Evolutionary conservation across 2,797 vertebrate genomes (phyloP).

Genomic region (Ceryle rudis): DNA sequence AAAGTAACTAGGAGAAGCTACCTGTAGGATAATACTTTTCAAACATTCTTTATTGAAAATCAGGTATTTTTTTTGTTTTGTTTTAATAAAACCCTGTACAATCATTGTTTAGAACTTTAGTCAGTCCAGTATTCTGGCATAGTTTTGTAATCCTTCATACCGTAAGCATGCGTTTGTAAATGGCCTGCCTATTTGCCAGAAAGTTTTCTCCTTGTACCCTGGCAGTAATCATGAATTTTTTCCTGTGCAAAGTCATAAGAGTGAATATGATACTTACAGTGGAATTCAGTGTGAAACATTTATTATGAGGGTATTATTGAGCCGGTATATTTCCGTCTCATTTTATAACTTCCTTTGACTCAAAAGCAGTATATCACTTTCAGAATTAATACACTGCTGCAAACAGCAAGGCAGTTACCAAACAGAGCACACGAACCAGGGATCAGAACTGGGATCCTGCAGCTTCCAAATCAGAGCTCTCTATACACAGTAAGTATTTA

Average conservation of each 20-base stretch:
- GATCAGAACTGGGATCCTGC: background rate
- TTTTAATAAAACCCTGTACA: background rate
- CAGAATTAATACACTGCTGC: conserved; percentile 11
- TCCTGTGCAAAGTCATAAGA: background rate
- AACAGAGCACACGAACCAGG: background rate
- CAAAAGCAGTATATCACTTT: background rate
- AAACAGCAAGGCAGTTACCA: background rate
- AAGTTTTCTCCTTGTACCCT: background rate
- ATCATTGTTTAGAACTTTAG: background rate
- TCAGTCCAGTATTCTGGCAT: background rate
- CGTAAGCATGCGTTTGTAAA: background rate
- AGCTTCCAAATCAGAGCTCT: background rate
- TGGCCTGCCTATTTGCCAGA: background rate
- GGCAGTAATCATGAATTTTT: background rate
- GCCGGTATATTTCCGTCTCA: background rate
- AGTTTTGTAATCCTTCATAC: background rate
- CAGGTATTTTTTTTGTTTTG: no score
- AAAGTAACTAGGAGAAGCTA: background rate
- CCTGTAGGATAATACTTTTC: background rate
- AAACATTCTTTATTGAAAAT: background rate
- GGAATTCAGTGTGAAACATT: conserved; percentile 27
- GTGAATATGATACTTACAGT: background rate
- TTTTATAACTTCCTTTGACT: conserved; percentile 49
- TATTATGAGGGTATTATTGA: conserved; percentile 13
- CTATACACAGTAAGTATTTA: background rate